Percentiles rank a stretch among this genome's conserved stretches.
Evolutionary conservation across 2,113 vertebrate genomes (phyloP).

Genomic region (Gavia stellata): DNA sequence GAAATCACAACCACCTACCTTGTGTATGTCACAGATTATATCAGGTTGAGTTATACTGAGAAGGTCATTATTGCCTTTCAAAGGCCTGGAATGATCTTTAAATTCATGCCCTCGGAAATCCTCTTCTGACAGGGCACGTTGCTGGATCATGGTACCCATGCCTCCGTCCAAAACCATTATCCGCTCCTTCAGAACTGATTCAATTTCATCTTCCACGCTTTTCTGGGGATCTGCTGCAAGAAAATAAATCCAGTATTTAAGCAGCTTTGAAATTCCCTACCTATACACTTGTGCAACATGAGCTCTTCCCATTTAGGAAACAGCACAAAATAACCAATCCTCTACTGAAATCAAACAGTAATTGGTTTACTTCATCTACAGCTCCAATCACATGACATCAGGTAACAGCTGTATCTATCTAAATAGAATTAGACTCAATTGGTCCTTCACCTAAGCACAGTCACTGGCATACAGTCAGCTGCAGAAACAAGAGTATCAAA

Average conservation of each 20-base stretch:
- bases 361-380: neutral
- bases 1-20: constrained; percentile 72
- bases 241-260: neutral
- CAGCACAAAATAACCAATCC: neutral
- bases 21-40: constrained; percentile 88
- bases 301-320: neutral
- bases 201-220: constrained; percentile 75
- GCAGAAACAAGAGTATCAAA: neutral
- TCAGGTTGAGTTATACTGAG: constrained; percentile 89
- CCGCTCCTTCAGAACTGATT: constrained; percentile 76
- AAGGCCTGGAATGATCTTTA: constrained; percentile 77
- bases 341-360: neutral
- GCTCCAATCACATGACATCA: neutral
- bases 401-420: neutral
- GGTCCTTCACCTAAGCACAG: neutral
- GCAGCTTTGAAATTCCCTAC: neutral
- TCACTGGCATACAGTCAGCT: neutral
- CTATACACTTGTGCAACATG: neutral
- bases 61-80: constrained; percentile 96
- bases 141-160: constrained; percentile 99
- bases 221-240: constrained; percentile 3
- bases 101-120: constrained; percentile 88
- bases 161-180: constrained; percentile 95
- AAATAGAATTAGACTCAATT: neutral
- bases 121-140: constrained; percentile 76